Evolutionary conservation across 1,140 invertebrate genomes (phyloP).

Genomic region (Lordiphosa collinella): DNA sequence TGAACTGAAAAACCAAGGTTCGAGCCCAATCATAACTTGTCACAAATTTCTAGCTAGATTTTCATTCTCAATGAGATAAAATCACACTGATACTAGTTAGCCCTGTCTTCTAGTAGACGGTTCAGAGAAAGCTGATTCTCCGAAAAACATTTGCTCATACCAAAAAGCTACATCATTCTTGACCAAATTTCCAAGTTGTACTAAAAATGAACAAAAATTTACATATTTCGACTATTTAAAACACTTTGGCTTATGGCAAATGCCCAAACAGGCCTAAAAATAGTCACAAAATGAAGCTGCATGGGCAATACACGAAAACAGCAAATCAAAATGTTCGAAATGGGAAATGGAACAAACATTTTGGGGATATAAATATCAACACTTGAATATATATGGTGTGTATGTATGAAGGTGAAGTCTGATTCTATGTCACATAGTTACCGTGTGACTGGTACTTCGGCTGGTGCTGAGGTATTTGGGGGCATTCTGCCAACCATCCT

Average conservation of each 20-base stretch:
- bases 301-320: conserved; percentile 19
- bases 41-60: no score
- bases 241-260: conserved; percentile 45
- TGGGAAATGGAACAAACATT: conserved; percentile 67
- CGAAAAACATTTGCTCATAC: not conserved
- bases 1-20: no score
- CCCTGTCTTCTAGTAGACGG: no score
- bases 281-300: conserved; percentile 32
- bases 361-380: conserved; percentile 29
- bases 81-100: no score
- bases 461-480: no score
- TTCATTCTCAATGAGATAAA: no score
- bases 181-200: conserved; percentile 8
- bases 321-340: conserved; percentile 57
- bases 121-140: no score
- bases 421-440: no score
- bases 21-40: no score
- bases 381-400: conserved; percentile 13
- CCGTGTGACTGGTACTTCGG: no score
- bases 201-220: conserved; percentile 32
- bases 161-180: not conserved
- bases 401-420: conserved; percentile 45
- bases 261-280: conserved; percentile 45
- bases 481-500: no score
- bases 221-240: conserved; percentile 60